These are phyloP conservation scores for Rhyacichthys aspro DNA, from an alignment of 2,797 vertebrate species.

Conservation along the genomic window DNA sequence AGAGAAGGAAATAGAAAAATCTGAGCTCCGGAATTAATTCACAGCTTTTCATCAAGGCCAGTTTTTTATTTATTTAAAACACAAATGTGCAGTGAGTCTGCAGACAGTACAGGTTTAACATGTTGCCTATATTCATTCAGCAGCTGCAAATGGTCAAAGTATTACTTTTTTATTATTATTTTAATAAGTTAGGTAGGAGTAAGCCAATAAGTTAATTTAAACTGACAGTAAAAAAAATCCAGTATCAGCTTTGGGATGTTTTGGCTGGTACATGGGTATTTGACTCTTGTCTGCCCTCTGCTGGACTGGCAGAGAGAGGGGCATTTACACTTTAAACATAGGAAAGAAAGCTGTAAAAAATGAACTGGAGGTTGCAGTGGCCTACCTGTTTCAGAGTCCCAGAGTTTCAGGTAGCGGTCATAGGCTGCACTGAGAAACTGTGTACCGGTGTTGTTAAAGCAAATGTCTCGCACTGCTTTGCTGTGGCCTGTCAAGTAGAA, in stretches of 20 bases:
- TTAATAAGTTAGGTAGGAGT: not conserved
- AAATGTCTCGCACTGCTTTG: slow-evolving; percentile 97
- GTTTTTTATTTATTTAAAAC: slow-evolving; percentile 24
- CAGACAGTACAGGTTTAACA: slow-evolving; percentile 15
- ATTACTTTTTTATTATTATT: no score
- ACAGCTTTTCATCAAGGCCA: slow-evolving; percentile 19
- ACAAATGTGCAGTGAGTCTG: slow-evolving; percentile 9
- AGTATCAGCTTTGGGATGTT: not conserved
- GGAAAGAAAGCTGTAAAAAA: not conserved
- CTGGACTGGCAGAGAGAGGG: slow-evolving; percentile 51
- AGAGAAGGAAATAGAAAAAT: slow-evolving; percentile 40
- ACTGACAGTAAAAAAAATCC: no score
- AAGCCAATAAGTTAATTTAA: no score
- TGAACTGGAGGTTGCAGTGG: not conserved
- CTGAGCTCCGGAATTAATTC: slow-evolving; percentile 43
- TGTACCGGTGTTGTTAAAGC: slow-evolving; percentile 92
- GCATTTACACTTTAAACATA: not conserved
- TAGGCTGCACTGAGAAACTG: slow-evolving; percentile 95
- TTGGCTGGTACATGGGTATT: slow-evolving; percentile 29
- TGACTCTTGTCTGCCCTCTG: slow-evolving; percentile 72
- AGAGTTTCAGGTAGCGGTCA: slow-evolving; percentile 95
- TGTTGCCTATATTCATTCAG: slow-evolving; percentile 21
- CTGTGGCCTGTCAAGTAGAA: slow-evolving; percentile 85
- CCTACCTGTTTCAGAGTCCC: slow-evolving; percentile 96
- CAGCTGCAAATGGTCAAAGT: slow-evolving; percentile 9